Evolutionary conservation across 1,140 invertebrate genomes (phyloP), one percentile per base, ranked within the genome.

Genomic region (Ostrea denselamellosa): DNA sequence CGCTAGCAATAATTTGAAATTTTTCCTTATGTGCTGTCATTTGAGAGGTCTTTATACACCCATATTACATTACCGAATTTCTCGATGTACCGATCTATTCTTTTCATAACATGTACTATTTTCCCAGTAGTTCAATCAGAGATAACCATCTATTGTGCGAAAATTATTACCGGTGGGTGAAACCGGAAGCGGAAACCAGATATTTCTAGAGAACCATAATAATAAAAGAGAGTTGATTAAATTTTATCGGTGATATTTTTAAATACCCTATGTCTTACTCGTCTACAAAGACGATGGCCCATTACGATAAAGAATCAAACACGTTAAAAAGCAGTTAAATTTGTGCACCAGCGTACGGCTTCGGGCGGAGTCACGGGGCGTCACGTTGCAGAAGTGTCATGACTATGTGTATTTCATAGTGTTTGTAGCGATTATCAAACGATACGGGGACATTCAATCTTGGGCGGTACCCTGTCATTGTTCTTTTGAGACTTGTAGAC

Each of bases 351-450:
- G 68, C 25, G 68, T 77, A 77, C 68, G 68, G 22, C 9, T 17
- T 34, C 8, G 68, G 68, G 68, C 25, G 68, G 68, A 77, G 68
- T 28, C 25, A 34, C 12, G 25, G 28, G 68, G 68, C 68, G 68
- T 77, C 68, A 77, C 22, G 9, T 77, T 77, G 68, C 68, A 77
- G 25, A 77, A 12, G 68, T 77, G 68, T 25, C 68, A 77, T 77
- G 68, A 77, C 68, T 77, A 77, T 9, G 68, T 77, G 28, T 28
- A 62, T 77, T 77, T 77, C 68, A 77, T 77, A 77, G 25, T 28
- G 9, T 77, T 25, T 34, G 22, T 77, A 28, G 68, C 14, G 28
- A 25, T 17, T 9, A 77, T 77, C 68, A 28, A 77, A 77, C 28
- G 68, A 77, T 77, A 77, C 12, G 25, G 56, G 22, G 68, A 77